Evolutionary conservation across 1,140 invertebrate species (phyloP).

Genomic region (Argopecten irradians): DNA sequence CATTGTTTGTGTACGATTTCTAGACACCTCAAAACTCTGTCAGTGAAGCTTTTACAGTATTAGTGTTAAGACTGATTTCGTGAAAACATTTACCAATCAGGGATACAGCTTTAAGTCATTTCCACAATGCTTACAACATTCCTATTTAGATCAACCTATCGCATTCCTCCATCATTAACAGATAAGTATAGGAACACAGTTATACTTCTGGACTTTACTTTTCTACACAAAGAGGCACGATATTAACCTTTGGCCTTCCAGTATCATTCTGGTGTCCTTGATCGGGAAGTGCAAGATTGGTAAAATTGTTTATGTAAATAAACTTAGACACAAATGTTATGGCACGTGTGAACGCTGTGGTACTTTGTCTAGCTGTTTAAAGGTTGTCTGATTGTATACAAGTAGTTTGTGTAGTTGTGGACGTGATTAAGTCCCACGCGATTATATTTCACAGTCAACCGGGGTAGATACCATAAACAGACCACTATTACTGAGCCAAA

Average conservation of each 20-base stretch:
- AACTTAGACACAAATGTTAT: not conserved
- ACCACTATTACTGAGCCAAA: not conserved
- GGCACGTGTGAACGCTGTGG: not conserved
- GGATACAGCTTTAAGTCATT: too few species aligned
- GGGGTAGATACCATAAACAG: not conserved
- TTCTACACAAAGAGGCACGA: not conserved
- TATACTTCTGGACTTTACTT: not conserved
- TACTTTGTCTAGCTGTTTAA: not conserved
- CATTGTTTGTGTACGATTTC: too few species aligned
- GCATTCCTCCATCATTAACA: not conserved
- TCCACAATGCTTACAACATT: too few species aligned
- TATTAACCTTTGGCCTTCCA: not conserved
- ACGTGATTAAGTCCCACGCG: not conserved
- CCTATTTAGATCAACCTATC: not conserved
- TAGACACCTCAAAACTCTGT: too few species aligned
- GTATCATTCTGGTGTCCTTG: not conserved
- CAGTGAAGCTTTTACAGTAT: too few species aligned
- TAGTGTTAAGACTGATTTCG: too few species aligned
- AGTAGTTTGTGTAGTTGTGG: not conserved
- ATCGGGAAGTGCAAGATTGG: not conserved
- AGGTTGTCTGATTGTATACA: not conserved
- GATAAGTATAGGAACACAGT: not conserved
- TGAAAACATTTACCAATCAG: too few species aligned
- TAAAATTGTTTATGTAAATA: not conserved
- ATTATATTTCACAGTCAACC: not conserved